These are phyloP conservation scores for Montipora capitata DNA, from an alignment of 92 coral and sea anemone species.

Conservation along the genomic window DNA sequence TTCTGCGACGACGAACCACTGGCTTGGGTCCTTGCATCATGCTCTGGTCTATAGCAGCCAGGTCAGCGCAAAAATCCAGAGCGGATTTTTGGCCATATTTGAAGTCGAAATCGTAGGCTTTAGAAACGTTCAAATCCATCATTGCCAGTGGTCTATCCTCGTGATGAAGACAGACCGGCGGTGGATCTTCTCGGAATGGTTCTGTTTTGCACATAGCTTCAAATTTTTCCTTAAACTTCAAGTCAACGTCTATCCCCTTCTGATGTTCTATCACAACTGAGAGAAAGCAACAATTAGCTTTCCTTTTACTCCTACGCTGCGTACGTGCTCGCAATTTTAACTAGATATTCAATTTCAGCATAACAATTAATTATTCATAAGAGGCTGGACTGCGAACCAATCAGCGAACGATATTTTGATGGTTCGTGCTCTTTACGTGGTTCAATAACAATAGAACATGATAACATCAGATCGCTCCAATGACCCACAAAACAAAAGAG, in stretches of 20 bases:
- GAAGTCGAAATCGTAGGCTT: conserved; percentile 91
- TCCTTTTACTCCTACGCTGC: conserved; percentile 21
- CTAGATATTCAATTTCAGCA: conserved; percentile 46
- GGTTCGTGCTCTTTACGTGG: conserved; percentile 29
- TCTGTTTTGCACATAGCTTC: conserved; percentile 56
- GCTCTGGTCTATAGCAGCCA: conserved; percentile 72
- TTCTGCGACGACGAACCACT: conserved; percentile 70
- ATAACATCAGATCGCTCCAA: conserved; percentile 44
- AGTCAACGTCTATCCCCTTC: background rate
- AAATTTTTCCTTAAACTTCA: background rate
- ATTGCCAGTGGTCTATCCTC: conserved; percentile 82
- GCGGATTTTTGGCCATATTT: conserved; percentile 84
- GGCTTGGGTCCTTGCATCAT: conserved; percentile 78
- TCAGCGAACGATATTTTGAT: conserved; percentile 41
- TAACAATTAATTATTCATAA: conserved; percentile 76
- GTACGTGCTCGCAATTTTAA: conserved; percentile 70
- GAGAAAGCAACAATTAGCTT: no score
- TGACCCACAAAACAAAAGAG: conserved; percentile 46
- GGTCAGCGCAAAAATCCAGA: conserved; percentile 69
- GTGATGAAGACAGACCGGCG: conserved; percentile 31
- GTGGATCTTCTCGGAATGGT: conserved; percentile 22
- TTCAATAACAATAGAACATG: conserved; percentile 15
- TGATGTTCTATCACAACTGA: conserved; percentile 50
- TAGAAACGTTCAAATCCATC: conserved; percentile 75
- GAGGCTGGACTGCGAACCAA: conserved; percentile 47